phyloP scores from a whole-genome alignment of 2,888 invertebrate species.

The Lasiommata megera region DNA sequence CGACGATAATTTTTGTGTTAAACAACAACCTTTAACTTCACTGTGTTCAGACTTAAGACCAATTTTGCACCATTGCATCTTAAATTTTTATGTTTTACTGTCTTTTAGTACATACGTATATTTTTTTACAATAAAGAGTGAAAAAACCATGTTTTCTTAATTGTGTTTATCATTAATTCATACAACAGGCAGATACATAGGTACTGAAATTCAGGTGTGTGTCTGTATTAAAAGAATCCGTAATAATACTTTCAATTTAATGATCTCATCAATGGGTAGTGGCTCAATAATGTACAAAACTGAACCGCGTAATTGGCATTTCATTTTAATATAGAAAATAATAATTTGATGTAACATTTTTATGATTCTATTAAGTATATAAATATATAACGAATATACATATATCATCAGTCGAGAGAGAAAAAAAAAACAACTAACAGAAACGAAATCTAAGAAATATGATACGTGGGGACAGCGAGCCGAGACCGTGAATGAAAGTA shows the following conservation, averaged over 20 bases:
- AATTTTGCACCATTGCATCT: no score
- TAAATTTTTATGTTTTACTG: background rate
- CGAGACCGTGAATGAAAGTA: conserved; percentile 38
- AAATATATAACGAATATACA: conserved; percentile 65
- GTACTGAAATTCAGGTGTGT: conserved; percentile 20
- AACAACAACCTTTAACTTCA: no score
- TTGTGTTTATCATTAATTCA: no score
- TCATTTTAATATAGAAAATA: conserved; percentile 74
- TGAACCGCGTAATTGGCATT: conserved; percentile 68
- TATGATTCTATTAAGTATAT: conserved; percentile 66
- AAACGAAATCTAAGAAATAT: conserved; percentile 58
- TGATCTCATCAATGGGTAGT: conserved; percentile 60
- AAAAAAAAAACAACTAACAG: conserved; percentile 37
- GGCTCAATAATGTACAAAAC: conserved; percentile 72
- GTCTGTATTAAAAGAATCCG: conserved; percentile 67
- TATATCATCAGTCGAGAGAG: conserved; percentile 47
- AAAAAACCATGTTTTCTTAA: background rate
- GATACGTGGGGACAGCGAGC: conserved; percentile 43
- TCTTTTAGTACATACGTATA: background rate
- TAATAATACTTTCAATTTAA: conserved; percentile 62
- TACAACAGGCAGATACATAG: background rate
- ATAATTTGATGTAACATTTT: conserved; percentile 71
- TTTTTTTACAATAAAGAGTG: background rate
- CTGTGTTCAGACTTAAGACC: no score
- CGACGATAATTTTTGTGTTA: no score